These are phyloP conservation scores for Cheracebus regulus DNA, from an alignment of 2,797 vertebrate genomes.

Conservation along the genomic window DNA sequence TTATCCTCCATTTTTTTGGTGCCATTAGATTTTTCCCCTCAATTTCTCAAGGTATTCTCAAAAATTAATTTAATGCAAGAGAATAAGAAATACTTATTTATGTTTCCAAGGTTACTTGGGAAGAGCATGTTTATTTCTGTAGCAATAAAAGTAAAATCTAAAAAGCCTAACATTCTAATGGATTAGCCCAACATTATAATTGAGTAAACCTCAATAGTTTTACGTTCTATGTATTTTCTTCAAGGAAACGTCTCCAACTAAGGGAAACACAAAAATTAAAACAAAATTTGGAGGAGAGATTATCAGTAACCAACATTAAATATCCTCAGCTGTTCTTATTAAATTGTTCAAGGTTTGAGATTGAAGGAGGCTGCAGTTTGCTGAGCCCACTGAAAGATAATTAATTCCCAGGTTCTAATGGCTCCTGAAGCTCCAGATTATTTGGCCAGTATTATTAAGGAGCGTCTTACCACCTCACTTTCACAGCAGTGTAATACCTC, in stretches of 20 bases:
- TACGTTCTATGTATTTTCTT: slow-evolving; percentile 15
- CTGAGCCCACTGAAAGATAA: not conserved
- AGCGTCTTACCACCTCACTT: not conserved
- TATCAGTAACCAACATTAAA: slow-evolving; percentile 26
- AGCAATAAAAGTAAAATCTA: slow-evolving; percentile 29
- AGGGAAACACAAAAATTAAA: slow-evolving; percentile 26
- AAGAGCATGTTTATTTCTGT: not conserved
- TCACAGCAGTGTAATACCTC: not conserved
- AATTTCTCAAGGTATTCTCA: not conserved
- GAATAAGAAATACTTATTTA: slow-evolving; percentile 37
- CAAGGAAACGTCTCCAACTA: not conserved
- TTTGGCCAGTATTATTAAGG: not conserved
- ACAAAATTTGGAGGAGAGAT: not conserved
- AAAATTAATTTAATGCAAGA: slow-evolving; percentile 10
- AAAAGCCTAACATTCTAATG: slow-evolving; percentile 3
- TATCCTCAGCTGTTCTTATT: not conserved
- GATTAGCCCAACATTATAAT: not conserved
- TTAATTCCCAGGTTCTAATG: not conserved
- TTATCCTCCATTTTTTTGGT: not conserved
- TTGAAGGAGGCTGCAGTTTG: not conserved
- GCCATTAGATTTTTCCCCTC: not conserved
- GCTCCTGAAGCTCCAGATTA: not conserved
- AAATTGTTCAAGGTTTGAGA: slow-evolving; percentile 4
- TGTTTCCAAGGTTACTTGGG: not conserved
- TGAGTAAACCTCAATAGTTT: slow-evolving; percentile 19